phyloP scores from a whole-genome alignment of 2,797 vertebrate species.

The Microtus obscurus region DNA sequence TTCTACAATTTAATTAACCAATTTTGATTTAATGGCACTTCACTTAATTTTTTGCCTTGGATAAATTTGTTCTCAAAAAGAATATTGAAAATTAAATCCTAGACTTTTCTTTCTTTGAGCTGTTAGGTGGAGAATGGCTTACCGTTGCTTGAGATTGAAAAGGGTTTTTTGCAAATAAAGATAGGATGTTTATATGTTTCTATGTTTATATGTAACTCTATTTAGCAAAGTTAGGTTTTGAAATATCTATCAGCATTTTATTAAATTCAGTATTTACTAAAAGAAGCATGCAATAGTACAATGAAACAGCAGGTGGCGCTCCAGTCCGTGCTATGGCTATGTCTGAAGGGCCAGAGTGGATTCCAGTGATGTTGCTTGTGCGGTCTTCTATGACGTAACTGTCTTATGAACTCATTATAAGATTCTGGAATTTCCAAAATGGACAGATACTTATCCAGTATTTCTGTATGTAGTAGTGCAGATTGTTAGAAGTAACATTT shows the following conservation, averaged over 20 bases:
- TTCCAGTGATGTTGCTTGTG: neutral
- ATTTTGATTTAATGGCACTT: neutral
- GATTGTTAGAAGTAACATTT: conserved; percentile 6
- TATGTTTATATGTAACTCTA: neutral
- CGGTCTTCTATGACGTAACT: neutral
- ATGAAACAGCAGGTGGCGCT: conserved; percentile 55
- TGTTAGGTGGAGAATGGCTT: neutral
- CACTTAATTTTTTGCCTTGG: neutral
- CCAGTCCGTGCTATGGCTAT: neutral
- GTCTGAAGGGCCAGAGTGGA: neutral
- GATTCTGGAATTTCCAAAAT: neutral
- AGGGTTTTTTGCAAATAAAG: neutral
- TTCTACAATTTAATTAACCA: no score
- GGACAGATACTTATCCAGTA: neutral
- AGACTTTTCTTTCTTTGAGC: neutral
- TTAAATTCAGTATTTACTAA: conserved; percentile 25
- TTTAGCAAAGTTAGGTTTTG: neutral
- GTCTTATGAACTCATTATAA: neutral
- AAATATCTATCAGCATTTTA: neutral
- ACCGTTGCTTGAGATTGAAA: neutral
- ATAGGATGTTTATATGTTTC: neutral
- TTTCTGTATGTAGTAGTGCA: neutral
- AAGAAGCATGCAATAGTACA: conserved; percentile 38
- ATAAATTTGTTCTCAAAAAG: neutral
- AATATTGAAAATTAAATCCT: neutral